Evolutionary conservation across 2,113 vertebrate species (phyloP), one percentile per base, ranked within the genome.

Genomic region (Mirza zaza): DNA sequence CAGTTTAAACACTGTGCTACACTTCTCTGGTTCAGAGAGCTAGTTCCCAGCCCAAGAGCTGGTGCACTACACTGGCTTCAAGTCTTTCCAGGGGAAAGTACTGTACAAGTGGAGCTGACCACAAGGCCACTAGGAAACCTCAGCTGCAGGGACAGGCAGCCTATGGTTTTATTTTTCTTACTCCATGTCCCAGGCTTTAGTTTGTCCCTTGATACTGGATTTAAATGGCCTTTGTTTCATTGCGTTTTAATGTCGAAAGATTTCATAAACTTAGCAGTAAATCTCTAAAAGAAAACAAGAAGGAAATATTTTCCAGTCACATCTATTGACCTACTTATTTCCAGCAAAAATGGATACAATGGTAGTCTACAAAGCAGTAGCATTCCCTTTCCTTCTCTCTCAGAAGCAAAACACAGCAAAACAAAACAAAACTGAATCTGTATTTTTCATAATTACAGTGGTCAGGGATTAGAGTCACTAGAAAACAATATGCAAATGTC

Each of bases 361-460:
- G 18, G 18, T 55, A 61, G 39, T 68, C 11, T 88, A 82, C 36
- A 88, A 94, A 93, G 61, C 10, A 87, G 7, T 39, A 10, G 84
- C 27, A 39, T 1, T 57, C 23, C 81, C 39, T 15, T 83, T 80
- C 36, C 25, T 36, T 91, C 18, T 57, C 36, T 91, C 75, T 92
- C 42, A 77, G 77, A 88, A 81, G 67, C 65, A 94, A 95, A 94
- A n/a, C 75, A 95, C 82, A 90, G 20, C 42, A 86, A 81, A 94
- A 50, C 34, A 71, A 68, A 96, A 77, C 39, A 34, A 12, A 82
- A 59, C 5, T 1, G 57, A 90, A 61, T 57, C 55, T 81, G 32
- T 39, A 77, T 48, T 88, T 81, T 90, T 70, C 34, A 86, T 68
- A 71, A 91, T 65, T 23, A 70, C 7, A 84, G 36, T 36, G 20